These are phyloP conservation scores for Diogma glabrata DNA, from an alignment of 2,888 invertebrate species.

Conservation along the genomic window DNA sequence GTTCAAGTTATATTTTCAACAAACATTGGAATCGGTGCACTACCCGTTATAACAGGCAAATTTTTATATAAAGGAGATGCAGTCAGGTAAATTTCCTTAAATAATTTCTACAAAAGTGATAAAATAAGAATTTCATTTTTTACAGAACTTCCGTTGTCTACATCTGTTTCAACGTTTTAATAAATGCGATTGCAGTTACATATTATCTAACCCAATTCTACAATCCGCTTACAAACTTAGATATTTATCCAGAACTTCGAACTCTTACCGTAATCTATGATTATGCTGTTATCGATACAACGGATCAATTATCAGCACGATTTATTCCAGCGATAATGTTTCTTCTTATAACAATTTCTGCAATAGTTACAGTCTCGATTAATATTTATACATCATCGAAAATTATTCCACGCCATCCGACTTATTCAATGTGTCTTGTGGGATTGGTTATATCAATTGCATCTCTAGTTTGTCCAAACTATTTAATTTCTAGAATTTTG, in stretches of 20 bases:
- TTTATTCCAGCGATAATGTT: conserved; percentile 30
- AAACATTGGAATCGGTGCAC: conserved; percentile 33
- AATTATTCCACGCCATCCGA: conserved; percentile 33
- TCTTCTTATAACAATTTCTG: conserved; percentile 29
- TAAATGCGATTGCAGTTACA: conserved; percentile 34
- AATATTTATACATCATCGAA: conserved; percentile 34
- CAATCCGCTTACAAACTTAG: conserved; percentile 22
- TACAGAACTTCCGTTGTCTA: conserved; percentile 33
- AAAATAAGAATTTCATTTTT: background rate
- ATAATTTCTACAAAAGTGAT: background rate
- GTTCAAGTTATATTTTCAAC: conserved; percentile 35
- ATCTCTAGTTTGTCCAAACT: conserved; percentile 31
- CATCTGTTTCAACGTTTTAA: conserved; percentile 35
- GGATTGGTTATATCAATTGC: conserved; percentile 31
- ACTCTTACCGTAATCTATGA: conserved; percentile 35
- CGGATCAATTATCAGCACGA: conserved; percentile 23
- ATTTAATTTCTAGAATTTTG: conserved; percentile 29
- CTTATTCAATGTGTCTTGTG: conserved; percentile 33
- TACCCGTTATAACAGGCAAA: conserved; percentile 36
- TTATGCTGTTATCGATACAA: conserved; percentile 24
- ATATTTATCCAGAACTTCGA: conserved; percentile 28
- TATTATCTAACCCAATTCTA: conserved; percentile 35
- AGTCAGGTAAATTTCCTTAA: conserved; percentile 21
- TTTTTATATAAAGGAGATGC: conserved; percentile 37
- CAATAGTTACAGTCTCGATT: conserved; percentile 30